Conservation (phyloP, 1,140 invertebrate species). For the Holotrichia oblita region DNA sequence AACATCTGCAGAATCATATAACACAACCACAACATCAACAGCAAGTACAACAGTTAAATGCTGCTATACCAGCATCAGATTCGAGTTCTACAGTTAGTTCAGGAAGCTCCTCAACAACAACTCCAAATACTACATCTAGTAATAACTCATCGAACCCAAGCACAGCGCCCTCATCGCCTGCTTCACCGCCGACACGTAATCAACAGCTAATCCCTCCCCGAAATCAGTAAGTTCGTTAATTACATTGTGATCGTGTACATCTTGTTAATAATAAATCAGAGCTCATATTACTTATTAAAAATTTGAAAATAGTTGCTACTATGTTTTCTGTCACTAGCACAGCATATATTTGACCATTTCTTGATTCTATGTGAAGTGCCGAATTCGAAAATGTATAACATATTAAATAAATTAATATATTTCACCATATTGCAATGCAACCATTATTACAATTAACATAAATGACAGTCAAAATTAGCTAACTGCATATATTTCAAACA, state of each 20-base stretch:
- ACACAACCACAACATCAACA: slow-evolving; percentile 25
- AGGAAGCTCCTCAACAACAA: slow-evolving; percentile 67
- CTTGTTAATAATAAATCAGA: no score
- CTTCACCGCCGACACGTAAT: slow-evolving; percentile 61
- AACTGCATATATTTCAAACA: no score
- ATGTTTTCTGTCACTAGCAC: no score
- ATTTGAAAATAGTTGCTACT: no score
- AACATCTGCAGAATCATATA: slow-evolving; percentile 14
- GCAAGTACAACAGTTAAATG: slow-evolving; percentile 17
- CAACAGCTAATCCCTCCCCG: slow-evolving; percentile 62
- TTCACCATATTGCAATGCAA: no score
- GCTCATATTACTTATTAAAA: no score
- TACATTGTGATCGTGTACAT: background rate
- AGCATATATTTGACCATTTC: no score
- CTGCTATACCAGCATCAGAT: slow-evolving; percentile 61
- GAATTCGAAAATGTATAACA: no score
- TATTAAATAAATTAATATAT: no score
- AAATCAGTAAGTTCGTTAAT: slow-evolving; percentile 56
- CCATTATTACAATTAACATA: no score
- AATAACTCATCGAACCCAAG: slow-evolving; percentile 71
- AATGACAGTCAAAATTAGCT: no score
- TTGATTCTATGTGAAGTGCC: no score
- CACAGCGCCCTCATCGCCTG: slow-evolving; percentile 66
- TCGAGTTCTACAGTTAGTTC: slow-evolving; percentile 67
- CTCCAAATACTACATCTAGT: slow-evolving; percentile 70